These are phyloP conservation scores for Rhamnusium bicolor DNA, from an alignment of 2,888 invertebrate species.

Conservation along the genomic window DNA sequence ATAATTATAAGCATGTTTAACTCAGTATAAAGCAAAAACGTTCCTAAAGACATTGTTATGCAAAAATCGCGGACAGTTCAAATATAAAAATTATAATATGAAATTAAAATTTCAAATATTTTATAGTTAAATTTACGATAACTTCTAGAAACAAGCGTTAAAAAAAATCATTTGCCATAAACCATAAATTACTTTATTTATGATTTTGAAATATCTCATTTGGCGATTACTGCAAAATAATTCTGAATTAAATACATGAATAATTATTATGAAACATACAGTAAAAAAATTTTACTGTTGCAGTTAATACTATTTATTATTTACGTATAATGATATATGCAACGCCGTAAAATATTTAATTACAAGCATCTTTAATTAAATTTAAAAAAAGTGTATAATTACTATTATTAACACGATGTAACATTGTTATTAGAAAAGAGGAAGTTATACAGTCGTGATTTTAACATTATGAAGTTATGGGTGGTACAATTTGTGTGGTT, in stretches of 20 bases:
- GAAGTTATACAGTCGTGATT: background rate
- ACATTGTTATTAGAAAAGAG: constrained; percentile 1
- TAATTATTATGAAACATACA: background rate
- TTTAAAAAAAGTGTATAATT: background rate
- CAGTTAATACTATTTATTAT: background rate
- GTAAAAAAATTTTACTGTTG: background rate
- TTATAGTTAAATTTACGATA: no score
- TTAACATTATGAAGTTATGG: background rate
- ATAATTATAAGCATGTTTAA: no score
- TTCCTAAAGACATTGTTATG: no score
- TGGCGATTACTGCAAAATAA: background rate
- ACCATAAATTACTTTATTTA: no score
- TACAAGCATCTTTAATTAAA: constrained; percentile 1
- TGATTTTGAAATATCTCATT: background rate
- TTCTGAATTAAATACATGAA: background rate
- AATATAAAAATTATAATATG: no score
- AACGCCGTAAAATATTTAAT: constrained; percentile 3
- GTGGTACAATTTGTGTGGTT: background rate
- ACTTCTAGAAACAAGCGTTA: no score
- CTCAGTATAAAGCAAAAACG: no score
- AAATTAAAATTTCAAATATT: no score
- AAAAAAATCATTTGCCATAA: no score
- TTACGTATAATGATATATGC: background rate
- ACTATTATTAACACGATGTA: background rate
- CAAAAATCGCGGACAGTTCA: no score